Evolutionary conservation across 2,888 invertebrate genomes (phyloP).

Genomic region (Boloria selene): DNA sequence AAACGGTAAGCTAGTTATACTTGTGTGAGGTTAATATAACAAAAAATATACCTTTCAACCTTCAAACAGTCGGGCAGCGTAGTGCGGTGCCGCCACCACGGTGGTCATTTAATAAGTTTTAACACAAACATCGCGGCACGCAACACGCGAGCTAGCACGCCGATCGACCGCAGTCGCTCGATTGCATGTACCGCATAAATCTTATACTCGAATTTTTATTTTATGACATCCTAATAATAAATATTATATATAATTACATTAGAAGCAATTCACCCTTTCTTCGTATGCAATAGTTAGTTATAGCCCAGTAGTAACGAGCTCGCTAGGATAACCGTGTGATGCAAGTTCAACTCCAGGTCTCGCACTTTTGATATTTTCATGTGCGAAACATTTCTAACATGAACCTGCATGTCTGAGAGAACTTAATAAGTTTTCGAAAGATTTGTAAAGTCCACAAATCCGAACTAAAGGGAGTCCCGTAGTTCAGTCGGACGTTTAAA

Average conservation of each 20-base stretch:
- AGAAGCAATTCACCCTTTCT: too few relatives aligned
- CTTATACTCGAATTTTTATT: constrained; percentile 9
- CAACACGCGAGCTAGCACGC: constrained; percentile 55
- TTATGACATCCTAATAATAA: constrained; percentile 3
- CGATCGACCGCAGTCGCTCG: constrained; percentile 52
- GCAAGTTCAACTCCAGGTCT: too few relatives aligned
- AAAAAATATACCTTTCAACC: constrained; percentile 40
- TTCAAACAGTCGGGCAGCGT: constrained; percentile 37
- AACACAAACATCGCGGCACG: constrained; percentile 71
- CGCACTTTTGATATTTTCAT: too few relatives aligned
- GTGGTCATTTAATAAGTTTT: constrained; percentile 66
- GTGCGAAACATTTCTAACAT: too few relatives aligned
- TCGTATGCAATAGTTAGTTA: too few relatives aligned
- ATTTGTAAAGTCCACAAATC: too few relatives aligned
- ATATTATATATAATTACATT: not conserved
- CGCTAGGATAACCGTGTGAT: too few relatives aligned
- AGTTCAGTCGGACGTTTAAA: too few relatives aligned
- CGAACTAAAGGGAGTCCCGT: too few relatives aligned
- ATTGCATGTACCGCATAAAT: constrained; percentile 32
- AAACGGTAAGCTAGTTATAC: constrained; percentile 2
- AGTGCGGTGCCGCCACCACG: constrained; percentile 34
- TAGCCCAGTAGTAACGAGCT: too few relatives aligned
- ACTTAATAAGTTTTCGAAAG: too few relatives aligned
- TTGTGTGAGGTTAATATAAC: constrained; percentile 14
- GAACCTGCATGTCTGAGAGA: too few relatives aligned